Percentiles rank a stretch among this genome's conserved stretches.
These are phyloP conservation scores for Ochlodes sylvanus DNA, from an alignment of 2,888 invertebrate genomes.

Conservation along the genomic window DNA sequence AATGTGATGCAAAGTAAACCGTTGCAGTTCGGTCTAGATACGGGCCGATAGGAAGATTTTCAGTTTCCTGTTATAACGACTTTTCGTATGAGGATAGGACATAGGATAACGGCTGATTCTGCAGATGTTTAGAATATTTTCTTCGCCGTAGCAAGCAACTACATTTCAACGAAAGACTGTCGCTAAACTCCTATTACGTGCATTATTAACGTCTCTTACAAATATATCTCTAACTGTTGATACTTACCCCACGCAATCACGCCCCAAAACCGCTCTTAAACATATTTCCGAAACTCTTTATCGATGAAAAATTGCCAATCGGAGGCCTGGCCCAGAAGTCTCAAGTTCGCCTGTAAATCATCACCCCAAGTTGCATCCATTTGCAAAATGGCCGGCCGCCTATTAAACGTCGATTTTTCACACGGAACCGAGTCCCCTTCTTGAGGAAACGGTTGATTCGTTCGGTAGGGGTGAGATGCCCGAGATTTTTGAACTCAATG, in stretches of 20 bases:
- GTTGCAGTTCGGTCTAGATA: too few relatives aligned
- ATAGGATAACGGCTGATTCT: too few relatives aligned
- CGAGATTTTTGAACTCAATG: slow-evolving; percentile 23
- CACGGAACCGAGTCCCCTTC: slow-evolving; percentile 56
- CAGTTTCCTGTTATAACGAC: too few relatives aligned
- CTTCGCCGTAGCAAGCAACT: too few relatives aligned
- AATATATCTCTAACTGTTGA: not conserved
- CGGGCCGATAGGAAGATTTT: too few relatives aligned
- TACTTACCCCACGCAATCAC: slow-evolving; percentile 3
- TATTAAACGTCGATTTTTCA: slow-evolving; percentile 84
- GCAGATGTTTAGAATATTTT: too few relatives aligned
- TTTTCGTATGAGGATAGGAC: too few relatives aligned
- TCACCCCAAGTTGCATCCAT: slow-evolving; percentile 58
- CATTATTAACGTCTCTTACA: not conserved
- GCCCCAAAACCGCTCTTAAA: not conserved
- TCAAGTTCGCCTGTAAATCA: slow-evolving; percentile 54
- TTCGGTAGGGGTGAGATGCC: slow-evolving; percentile 27
- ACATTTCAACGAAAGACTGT: too few relatives aligned
- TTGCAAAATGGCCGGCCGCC: slow-evolving; percentile 70
- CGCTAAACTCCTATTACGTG: not conserved
- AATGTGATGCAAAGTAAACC: too few relatives aligned
- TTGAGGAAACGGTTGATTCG: slow-evolving; percentile 56
- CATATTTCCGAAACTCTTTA: slow-evolving; percentile 36
- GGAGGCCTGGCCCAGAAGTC: slow-evolving; percentile 44
- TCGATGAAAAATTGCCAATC: slow-evolving; percentile 47